phyloP scores from a whole-genome alignment of 2,888 invertebrate species.

The Ariolimax columbianus region DNA sequence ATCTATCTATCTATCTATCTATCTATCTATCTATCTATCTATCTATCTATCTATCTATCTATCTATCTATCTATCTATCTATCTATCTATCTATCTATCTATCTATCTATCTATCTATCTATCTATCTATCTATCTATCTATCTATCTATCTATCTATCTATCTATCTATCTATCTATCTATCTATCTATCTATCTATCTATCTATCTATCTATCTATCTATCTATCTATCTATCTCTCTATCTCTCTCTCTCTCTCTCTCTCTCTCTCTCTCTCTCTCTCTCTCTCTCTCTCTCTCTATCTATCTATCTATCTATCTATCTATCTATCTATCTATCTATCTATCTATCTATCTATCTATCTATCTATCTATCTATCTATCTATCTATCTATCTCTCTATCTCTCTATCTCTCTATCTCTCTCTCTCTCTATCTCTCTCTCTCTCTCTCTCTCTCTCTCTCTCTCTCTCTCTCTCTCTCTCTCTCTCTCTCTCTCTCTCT shows the following conservation, averaged over 20 bases:
- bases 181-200: background rate
- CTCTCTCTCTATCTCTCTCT: too few species aligned
- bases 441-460: too few species aligned
- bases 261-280: too few species aligned
- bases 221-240: too few species aligned
- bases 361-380: too few species aligned
- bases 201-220: background rate
- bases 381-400: too few species aligned
- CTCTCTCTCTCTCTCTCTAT: too few species aligned
- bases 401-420: too few species aligned
- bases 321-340: constrained; percentile 8
- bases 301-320: background rate
- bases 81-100: background rate
- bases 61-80: constrained; percentile 14
- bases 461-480: too few species aligned
- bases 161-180: background rate
- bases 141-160: constrained; percentile 1
- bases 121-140: background rate
- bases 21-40: constrained; percentile 14
- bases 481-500: too few species aligned
- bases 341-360: background rate
- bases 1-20: constrained; percentile 14
- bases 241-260: too few species aligned
- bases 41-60: constrained; percentile 14
- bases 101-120: background rate